Percentiles rank a stretch among this genome's conserved stretches.
phyloP scores from a whole-genome alignment of 2,113 vertebrate species.

The Tachysurus vachellii region DNA sequence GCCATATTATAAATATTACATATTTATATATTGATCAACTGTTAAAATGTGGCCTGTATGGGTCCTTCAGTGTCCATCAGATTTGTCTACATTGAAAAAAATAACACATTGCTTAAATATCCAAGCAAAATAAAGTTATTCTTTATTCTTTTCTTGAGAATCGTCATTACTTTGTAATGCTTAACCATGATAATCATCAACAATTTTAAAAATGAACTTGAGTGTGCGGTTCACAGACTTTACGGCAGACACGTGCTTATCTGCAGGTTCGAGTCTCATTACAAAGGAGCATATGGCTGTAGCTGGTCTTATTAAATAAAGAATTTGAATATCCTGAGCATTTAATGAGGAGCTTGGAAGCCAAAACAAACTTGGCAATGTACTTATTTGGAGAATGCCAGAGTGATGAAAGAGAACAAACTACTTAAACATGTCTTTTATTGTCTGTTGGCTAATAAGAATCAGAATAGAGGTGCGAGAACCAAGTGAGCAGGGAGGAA shows the following conservation, averaged over 20 bases:
- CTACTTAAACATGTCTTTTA: constrained; percentile 37
- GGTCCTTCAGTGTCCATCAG: neutral
- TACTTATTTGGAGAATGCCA: constrained; percentile 22
- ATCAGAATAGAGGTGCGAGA: neutral
- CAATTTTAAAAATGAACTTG: neutral
- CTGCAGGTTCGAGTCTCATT: constrained; percentile 37
- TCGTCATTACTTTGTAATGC: neutral
- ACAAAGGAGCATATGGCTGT: constrained; percentile 26
- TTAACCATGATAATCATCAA: constrained; percentile 29
- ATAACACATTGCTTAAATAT: neutral
- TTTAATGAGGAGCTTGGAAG: constrained; percentile 15
- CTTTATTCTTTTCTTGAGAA: neutral
- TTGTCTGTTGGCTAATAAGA: constrained; percentile 22
- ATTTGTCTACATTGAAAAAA: neutral
- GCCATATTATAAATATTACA: neutral
- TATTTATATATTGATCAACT: neutral
- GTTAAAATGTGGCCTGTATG: neutral
- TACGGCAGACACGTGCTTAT: constrained; percentile 36
- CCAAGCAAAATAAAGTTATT: neutral
- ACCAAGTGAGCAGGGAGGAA: neutral
- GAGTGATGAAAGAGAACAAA: constrained; percentile 47
- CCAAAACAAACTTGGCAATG: constrained; percentile 40
- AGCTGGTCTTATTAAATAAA: constrained; percentile 26
- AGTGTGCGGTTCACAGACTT: constrained; percentile 26
- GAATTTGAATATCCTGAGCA: constrained; percentile 28